Conservation (phyloP, 92 coral and sea anemone genomes). For the Parazoanthus swiftii region DNA sequence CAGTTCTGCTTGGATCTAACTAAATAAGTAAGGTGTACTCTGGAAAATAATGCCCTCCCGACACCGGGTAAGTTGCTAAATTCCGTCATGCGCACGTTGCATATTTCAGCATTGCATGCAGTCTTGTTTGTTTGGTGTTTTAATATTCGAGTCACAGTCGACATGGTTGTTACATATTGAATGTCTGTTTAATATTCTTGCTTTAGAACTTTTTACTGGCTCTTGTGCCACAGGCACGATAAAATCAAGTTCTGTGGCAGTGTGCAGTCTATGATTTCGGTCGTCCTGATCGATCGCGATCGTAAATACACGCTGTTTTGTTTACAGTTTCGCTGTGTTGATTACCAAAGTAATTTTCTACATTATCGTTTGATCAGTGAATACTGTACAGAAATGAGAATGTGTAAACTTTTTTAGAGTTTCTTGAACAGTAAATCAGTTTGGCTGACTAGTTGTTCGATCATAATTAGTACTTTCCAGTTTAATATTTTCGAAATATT, state of each 20-base stretch:
- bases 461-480: background rate
- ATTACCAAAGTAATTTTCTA: background rate
- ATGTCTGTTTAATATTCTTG: no score
- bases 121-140: background rate
- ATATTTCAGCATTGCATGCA: background rate
- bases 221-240: background rate
- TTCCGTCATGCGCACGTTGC: background rate
- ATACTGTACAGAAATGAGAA: background rate
- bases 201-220: background rate
- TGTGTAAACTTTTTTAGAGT: background rate
- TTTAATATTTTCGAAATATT: no score
- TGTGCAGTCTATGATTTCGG: background rate
- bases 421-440: background rate
- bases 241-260: background rate
- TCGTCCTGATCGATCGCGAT: background rate
- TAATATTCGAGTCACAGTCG: background rate
- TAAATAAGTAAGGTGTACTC: background rate
- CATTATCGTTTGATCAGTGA: background rate
- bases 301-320: background rate
- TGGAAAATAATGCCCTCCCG: constrained; percentile 20
- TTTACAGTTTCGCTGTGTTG: constrained; percentile 10
- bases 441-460: background rate
- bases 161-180: background rate
- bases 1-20: background rate
- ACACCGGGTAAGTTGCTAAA: constrained; percentile 22